Base-by-base conservation (phyloP, 2,113 vertebrate species). In the Psilopogon haemacephalus region DNA sequence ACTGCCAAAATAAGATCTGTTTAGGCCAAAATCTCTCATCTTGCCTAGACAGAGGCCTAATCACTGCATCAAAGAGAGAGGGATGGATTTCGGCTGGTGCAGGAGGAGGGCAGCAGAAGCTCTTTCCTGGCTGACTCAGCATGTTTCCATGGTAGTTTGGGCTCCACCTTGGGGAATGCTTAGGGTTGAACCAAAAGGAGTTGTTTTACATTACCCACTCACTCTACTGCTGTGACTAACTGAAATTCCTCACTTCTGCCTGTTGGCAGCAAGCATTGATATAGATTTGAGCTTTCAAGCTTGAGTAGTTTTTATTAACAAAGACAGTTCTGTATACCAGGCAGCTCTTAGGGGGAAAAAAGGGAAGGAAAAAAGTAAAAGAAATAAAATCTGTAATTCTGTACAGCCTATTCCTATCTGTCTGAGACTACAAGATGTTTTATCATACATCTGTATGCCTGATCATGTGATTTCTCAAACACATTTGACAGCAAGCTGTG, bases 271-370 rank as follows among this genome's bases (percentile, higher is more conserved):
- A 58, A 83, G 55, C 32, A n/a, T 2, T 65, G 71, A 83, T 70
- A 62, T 1, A 70, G 30, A 67, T 69, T 82, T 89, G 82, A 89
- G 92, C 67, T 85, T 91, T 87, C 81, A 81, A 62, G 55, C 5
- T 93, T 74, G 59, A 91, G 21, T 69, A 79, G 48, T 72, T 92
- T 84, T 73, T 89, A 33, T 89, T 91, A 86, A 79, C 54, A 63
- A 56, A 56, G 59, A 19, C n/a, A 23, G 24, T 38, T 86, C 24
- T n/a, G 42, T 72, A 59, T 83, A 89, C 82, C 84, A 91, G 63
- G 87, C 50, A 82, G 54, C 8, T 42, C 35, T 52, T 64, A 3
- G 23, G 23, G 30, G 4, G 5, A 15, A 18, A 12, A 1, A 3
- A 12, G 37, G 14, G 52, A 15, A 14, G 17, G 8, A 7, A 26